Percentiles rank a stretch among this genome's conserved stretches.
phyloP scores from a whole-genome alignment of 2,797 vertebrate genomes.

The Monodelphis domestica region DNA sequence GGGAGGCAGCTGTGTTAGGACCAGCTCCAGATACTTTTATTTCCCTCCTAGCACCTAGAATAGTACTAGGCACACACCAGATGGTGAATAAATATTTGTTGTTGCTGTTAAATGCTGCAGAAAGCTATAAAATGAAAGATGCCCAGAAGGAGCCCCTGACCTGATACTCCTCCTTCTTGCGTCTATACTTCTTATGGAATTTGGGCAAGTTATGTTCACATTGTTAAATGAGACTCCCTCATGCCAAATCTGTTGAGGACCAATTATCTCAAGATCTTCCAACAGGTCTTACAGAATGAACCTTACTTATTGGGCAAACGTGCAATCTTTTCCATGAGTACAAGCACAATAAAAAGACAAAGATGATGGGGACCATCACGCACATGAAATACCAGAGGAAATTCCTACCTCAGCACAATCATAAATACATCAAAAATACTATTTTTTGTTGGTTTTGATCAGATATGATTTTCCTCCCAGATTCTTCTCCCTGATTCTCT shows the following conservation, averaged over 20 bases:
- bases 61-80: background rate
- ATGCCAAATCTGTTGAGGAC: background rate
- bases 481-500: background rate
- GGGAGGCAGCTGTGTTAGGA: background rate
- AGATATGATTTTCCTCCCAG: background rate
- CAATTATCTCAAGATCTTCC: background rate
- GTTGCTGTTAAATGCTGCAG: background rate
- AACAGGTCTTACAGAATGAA: background rate
- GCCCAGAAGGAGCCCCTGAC: background rate
- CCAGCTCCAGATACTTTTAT: background rate
- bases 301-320: background rate
- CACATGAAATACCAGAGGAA: background rate
- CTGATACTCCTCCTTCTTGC: background rate
- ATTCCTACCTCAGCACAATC: background rate
- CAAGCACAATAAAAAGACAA: background rate
- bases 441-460: background rate
- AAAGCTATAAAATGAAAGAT: background rate
- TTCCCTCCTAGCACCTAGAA: background rate
- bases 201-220: background rate
- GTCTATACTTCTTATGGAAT: background rate
- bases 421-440: background rate
- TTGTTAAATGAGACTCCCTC: background rate
- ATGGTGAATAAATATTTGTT: slow-evolving; percentile 4
- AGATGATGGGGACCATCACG: background rate
- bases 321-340: background rate